Conservation (phyloP, 2,113 vertebrate species). For the Leptodactylus fuscus region DNA sequence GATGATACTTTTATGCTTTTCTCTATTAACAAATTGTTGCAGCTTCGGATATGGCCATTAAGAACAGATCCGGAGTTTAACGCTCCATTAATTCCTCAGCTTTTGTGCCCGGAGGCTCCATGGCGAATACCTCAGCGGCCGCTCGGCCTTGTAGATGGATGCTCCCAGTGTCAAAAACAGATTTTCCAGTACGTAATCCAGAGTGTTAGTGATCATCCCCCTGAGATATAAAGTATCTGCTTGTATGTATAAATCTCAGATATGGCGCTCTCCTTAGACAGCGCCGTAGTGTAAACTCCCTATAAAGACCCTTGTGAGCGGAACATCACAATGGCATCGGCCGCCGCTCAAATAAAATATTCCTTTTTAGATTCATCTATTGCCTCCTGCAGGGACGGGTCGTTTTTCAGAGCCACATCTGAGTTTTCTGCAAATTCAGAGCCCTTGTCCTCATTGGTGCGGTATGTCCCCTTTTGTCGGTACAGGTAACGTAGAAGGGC, state of each 20-base stretch:
- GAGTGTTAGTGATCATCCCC: conserved; percentile 14
- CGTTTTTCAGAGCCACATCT: conserved; percentile 75
- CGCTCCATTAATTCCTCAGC: background rate
- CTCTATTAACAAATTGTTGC: background rate
- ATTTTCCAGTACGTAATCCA: background rate
- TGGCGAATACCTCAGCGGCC: background rate
- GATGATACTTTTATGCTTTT: background rate
- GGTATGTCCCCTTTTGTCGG: conserved; percentile 82
- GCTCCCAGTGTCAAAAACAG: background rate
- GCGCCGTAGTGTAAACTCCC: background rate
- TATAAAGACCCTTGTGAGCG: background rate
- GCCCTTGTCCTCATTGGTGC: conserved; percentile 86
- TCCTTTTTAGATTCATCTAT: conserved; percentile 84
- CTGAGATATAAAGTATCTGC: background rate
- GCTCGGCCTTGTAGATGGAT: background rate
- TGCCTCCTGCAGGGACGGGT: conserved; percentile 75
- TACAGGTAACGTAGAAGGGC: conserved; percentile 75
- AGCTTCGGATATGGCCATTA: background rate
- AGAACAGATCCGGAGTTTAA: background rate
- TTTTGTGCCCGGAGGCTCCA: background rate
- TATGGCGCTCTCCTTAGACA: background rate
- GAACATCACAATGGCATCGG: background rate
- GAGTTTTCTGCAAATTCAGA: conserved; percentile 83
- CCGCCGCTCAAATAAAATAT: conserved; percentile 84
- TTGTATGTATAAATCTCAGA: background rate